Conservation (phyloP, 2,888 invertebrate species). For the Drosophila differens region DNA sequence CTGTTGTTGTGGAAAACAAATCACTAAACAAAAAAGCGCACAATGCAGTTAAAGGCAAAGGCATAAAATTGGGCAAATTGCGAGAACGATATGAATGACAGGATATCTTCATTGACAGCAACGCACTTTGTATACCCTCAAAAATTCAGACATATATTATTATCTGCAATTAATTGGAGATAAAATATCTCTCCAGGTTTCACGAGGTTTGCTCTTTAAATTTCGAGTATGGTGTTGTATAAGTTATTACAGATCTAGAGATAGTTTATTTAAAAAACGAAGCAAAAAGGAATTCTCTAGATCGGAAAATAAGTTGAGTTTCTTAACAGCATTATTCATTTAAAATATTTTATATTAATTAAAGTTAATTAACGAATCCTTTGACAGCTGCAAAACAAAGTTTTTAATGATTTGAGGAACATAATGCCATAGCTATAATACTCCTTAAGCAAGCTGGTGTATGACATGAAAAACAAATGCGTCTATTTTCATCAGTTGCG, state of each 20-base stretch:
- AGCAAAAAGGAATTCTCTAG: background rate
- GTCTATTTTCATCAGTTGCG: slow-evolving; percentile 62
- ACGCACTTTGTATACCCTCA: slow-evolving; percentile 48
- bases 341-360: background rate
- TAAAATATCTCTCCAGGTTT: background rate
- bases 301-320: background rate
- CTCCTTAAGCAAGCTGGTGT: background rate
- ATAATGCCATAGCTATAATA: background rate
- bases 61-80: slow-evolving; percentile 52
- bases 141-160: background rate
- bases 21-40: slow-evolving; percentile 78
- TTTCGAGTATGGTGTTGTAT: background rate
- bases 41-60: slow-evolving; percentile 72
- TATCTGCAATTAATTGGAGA: no score
- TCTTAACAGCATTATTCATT: background rate
- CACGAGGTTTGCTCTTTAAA: background rate
- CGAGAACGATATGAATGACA: slow-evolving; percentile 38
- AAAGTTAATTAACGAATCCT: background rate
- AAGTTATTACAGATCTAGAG: background rate
- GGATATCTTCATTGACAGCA: slow-evolving; percentile 21
- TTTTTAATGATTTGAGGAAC: background rate
- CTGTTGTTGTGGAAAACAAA: slow-evolving; percentile 70
- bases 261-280: background rate
- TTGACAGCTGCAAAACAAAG: background rate
- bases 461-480: slow-evolving; percentile 39